Percentiles rank a stretch among this genome's conserved stretches.
phyloP scores from a whole-genome alignment of 2,797 vertebrate species.

The Phoebastria nigripes region DNA sequence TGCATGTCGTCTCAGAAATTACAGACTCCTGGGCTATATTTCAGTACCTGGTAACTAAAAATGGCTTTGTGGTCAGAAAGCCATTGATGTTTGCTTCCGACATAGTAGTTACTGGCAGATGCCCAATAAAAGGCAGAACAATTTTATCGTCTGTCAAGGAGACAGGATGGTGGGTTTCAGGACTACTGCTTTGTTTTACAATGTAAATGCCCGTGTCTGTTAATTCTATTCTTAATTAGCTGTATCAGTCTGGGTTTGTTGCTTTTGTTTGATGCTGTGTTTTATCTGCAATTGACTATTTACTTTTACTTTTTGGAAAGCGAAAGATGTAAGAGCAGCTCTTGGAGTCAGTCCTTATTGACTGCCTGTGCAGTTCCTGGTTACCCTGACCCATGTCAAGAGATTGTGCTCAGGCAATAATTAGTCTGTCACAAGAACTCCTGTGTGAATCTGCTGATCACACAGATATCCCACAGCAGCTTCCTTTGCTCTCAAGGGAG shows the following conservation, averaged over 20 bases:
- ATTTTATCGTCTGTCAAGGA: constrained; percentile 34
- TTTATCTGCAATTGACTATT: background rate
- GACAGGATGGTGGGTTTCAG: constrained; percentile 34
- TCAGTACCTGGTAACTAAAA: constrained; percentile 49
- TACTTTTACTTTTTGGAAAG: background rate
- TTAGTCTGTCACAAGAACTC: background rate
- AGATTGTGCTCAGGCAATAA: background rate
- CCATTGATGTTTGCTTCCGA: constrained; percentile 28
- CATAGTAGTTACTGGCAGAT: constrained; percentile 20
- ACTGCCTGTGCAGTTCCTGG: background rate
- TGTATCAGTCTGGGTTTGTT: background rate
- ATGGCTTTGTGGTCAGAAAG: constrained; percentile 39
- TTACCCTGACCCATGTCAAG: background rate
- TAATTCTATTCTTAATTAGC: constrained; percentile 17
- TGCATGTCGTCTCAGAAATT: background rate
- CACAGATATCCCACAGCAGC: background rate
- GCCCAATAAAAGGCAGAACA: constrained; percentile 20
- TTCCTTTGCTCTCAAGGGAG: background rate
- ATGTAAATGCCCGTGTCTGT: background rate
- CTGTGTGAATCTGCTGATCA: background rate
- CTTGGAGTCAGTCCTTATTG: constrained; percentile 9
- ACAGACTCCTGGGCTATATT: background rate
- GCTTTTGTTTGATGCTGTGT: background rate
- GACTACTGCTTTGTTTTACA: background rate
- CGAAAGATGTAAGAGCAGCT: background rate